Base-by-base conservation (phyloP, 2,113 vertebrate species). In the Sterna hirundo region DNA sequence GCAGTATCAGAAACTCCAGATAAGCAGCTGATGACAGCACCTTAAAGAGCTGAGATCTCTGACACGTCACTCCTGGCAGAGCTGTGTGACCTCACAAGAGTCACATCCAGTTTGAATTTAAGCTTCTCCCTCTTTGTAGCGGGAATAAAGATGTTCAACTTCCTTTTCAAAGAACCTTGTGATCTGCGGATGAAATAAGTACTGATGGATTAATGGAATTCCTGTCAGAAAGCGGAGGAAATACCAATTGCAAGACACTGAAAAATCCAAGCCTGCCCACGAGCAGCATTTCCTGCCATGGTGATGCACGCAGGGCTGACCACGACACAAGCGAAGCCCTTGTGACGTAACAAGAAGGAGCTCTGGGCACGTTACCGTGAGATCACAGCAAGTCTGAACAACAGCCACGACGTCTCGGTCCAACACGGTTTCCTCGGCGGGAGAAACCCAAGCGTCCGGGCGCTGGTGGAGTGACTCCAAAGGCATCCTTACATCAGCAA, bases 231-330 rank as follows among this genome's bases (percentile, higher is more conserved):
- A 90, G 62, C 5, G 2, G 78, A 52, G 38, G 62, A 86, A 96
- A 86, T 7, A 32, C 46, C 44, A 22, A 58, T 61, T 60, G 68
- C 78, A 60, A 66, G 83, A 66, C 21, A 44, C 14, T 10, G 54
- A 40, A 85, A 96, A 95, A 23, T 64, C 95, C 94, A 78, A 52
- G 68, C 21, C 93, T 96, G 90, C 97, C 96, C 96, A 46, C 2
- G 36, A 86, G 95, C 81, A 96, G 93, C 51, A 3, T 71, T 97
- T 98, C 97, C 97, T 95, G 94, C 91, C 90, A 8, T 10, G 34
- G 78, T 85, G 97, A 97, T 97, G 97, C 94, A 84, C 15, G 5
- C 21, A 10, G 90, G 91, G 94, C 89, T 38, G 88, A n/a, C 55
- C 13, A 34, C 2, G 90, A 84, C 92, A 65, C 88, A 6, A 86